These are phyloP conservation scores for Melanotaenia nigrans DNA, from an alignment of 2,797 vertebrate genomes.

Conservation along the genomic window DNA sequence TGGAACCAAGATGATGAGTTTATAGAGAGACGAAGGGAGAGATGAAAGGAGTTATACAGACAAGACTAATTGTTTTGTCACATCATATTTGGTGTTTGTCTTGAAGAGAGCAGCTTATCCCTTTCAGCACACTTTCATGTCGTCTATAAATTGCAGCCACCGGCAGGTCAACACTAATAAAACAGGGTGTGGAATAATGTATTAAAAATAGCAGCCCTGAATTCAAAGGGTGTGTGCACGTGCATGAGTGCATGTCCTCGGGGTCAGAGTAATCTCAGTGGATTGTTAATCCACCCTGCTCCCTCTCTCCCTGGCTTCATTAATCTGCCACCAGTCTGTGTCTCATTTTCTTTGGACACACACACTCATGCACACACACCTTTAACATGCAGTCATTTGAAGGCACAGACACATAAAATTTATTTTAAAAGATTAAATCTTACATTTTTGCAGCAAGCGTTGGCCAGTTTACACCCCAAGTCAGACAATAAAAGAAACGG, in stretches of 20 bases:
- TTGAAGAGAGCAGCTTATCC: conserved; percentile 34
- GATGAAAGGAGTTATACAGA: conserved; percentile 11
- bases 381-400: conserved; percentile 2
- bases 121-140: conserved; percentile 48
- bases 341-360: conserved; percentile 55
- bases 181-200: conserved; percentile 33
- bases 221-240: conserved; percentile 29
- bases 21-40: neutral
- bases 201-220: conserved; percentile 48
- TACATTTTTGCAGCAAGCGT: neutral
- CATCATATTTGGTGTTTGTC: conserved; percentile 50
- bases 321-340: conserved; percentile 56
- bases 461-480: no score
- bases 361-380: conserved; percentile 16
- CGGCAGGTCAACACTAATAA: conserved; percentile 31
- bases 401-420: conserved; percentile 5
- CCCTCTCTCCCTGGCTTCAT: conserved; percentile 70
- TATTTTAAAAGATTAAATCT: neutral
- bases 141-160: conserved; percentile 49
- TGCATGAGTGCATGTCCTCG: conserved; percentile 25
- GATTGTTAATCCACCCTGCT: conserved; percentile 69
- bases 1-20: neutral
- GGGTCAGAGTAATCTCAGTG: conserved; percentile 62
- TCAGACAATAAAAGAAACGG: no score
- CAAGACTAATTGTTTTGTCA: conserved; percentile 53